Evolutionary conservation across 2,113 vertebrate species (phyloP).

Genomic region (Poecile atricapillus): DNA sequence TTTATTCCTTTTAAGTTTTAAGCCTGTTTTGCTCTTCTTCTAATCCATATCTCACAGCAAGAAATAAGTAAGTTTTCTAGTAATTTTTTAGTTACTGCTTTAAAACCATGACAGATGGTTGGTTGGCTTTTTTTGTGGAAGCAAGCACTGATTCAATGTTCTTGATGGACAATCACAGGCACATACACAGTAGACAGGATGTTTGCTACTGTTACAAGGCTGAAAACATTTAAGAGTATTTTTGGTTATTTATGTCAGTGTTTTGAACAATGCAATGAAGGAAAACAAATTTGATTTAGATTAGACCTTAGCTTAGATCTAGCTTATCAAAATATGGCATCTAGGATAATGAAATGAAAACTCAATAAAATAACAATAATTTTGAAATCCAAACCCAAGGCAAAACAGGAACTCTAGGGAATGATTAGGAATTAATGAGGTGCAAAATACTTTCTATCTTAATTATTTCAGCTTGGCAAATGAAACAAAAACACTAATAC

Average conservation of each 20-base stretch:
- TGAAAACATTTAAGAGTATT: background rate
- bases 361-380: background rate
- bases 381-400: background rate
- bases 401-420: background rate
- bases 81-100: too few species aligned
- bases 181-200: background rate
- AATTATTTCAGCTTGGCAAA: background rate
- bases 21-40: too few species aligned
- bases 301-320: background rate
- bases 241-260: background rate
- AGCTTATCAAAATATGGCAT: background rate
- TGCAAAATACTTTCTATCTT: background rate
- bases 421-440: background rate
- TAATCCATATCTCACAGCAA: too few species aligned
- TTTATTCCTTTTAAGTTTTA: too few species aligned
- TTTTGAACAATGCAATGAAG: background rate
- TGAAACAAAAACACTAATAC: background rate
- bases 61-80: too few species aligned
- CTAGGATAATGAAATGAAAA: background rate
- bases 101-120: too few species aligned
- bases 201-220: rapidly evolving
- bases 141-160: background rate
- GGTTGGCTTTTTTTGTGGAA: background rate
- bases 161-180: background rate
- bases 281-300: background rate